Evolutionary conservation across 2,888 invertebrate genomes (phyloP).

Genomic region (Glaucopsyche alexis): DNA sequence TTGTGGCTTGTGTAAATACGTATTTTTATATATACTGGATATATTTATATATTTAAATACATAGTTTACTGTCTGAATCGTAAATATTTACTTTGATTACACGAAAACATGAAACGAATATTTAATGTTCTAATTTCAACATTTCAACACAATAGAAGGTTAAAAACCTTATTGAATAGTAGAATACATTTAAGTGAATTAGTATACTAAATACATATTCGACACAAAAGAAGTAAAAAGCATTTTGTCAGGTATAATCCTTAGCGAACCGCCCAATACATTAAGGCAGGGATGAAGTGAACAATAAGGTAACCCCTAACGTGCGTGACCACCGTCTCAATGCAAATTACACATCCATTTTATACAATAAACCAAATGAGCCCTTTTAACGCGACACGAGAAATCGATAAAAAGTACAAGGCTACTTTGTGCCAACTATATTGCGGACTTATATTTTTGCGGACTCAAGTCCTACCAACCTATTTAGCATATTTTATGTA

Average conservation of each 20-base stretch:
- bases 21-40: no score
- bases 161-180: background rate
- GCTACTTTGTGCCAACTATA: slow-evolving; percentile 35
- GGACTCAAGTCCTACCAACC: background rate
- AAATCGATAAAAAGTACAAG: slow-evolving; percentile 70
- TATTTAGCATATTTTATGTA: no score
- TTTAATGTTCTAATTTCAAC: slow-evolving; percentile 28
- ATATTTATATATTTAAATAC: no score
- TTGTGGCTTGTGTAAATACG: no score
- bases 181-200: slow-evolving; percentile 27
- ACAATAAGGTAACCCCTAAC: slow-evolving; percentile 63
- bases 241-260: slow-evolving; percentile 39
- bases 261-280: slow-evolving; percentile 50
- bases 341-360: slow-evolving; percentile 78
- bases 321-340: slow-evolving; percentile 75
- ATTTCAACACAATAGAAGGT: slow-evolving; percentile 17
- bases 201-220: slow-evolving; percentile 35
- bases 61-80: no score
- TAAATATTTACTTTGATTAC: no score
- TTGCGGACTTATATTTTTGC: background rate
- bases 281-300: slow-evolving; percentile 61
- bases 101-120: slow-evolving; percentile 8
- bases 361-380: slow-evolving; percentile 77
- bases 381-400: slow-evolving; percentile 75
- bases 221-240: slow-evolving; percentile 38